Percentiles rank a stretch among this genome's conserved stretches.
phyloP scores from a whole-genome alignment of 2,797 vertebrate species.

The Dipus sagitta region DNA sequence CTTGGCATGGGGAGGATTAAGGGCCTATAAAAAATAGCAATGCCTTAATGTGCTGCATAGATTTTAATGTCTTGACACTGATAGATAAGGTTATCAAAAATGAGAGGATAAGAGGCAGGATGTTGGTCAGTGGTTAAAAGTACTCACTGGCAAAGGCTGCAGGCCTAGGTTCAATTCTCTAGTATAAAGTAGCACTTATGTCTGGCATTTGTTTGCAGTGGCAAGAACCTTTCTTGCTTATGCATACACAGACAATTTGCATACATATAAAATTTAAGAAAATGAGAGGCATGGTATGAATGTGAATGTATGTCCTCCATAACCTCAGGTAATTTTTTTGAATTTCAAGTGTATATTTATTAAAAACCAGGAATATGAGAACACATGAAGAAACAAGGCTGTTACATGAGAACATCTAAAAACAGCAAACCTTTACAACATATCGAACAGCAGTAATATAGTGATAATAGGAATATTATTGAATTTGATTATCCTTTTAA shows the following conservation, averaged over 20 bases:
- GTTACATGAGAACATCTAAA: background rate
- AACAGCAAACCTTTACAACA: background rate
- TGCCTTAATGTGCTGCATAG: background rate
- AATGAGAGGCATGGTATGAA: too few species aligned
- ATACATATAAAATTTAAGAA: too few species aligned
- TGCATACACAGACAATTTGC: too few species aligned
- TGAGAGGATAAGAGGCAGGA: rapidly evolving
- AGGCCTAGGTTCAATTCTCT: too few species aligned
- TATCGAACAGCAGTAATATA: background rate
- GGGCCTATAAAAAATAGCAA: background rate
- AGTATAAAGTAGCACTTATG: too few species aligned
- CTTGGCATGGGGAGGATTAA: background rate
- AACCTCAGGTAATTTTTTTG: background rate
- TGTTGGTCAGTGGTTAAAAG: too few species aligned
- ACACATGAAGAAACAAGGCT: constrained; percentile 29
- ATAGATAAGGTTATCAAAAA: background rate
- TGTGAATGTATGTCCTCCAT: too few species aligned
- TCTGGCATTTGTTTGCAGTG: too few species aligned
- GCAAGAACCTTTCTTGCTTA: background rate
- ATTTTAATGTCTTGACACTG: background rate
- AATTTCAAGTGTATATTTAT: constrained; percentile 29
- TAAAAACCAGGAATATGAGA: constrained; percentile 19
- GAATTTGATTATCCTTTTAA: constrained; percentile 30
- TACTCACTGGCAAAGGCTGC: too few species aligned
- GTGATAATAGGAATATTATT: background rate